Evolutionary conservation across 2,113 vertebrate genomes (phyloP), one percentile per base, ranked within the genome.

Genomic region (Uria lomvia): DNA sequence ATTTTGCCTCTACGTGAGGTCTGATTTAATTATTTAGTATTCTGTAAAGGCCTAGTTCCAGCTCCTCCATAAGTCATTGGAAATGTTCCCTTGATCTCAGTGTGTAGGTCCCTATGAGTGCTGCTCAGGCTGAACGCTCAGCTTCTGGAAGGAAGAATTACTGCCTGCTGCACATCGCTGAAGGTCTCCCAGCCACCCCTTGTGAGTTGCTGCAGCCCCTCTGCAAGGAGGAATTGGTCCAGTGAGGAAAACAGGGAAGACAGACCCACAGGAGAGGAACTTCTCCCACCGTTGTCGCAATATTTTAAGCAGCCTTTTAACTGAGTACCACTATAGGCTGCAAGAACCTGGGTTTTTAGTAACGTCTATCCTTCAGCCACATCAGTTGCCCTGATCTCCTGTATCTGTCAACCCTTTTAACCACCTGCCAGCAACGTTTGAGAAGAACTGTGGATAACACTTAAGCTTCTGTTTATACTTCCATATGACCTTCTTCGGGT

Each of bases 11-110:
- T 91, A 79, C 47, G n/a, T 74, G 86, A 95, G 67, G 58, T 75
- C 45, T 92, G 59, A 91, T 87, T 97, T 94, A 95, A 96, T 95
- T 96, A 94, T 97, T 97, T 88, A 95, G 80, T 55, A 43, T 76
- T 97, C 53, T 22, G 15, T 73, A 88, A 90, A 79, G 78, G 53
- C n/a, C 86, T 86, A 70, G 70, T 85, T 95, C 50, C 47, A 94
- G 52, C 86, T 95, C 45, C 36, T 94, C 66, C 38, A 43, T 91
- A 95, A 95, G 94, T 79, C 87, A 86, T 79, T 83, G 86, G 80
- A 92, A 97, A 90, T 30, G 23, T 73, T 91, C 53, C 58, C 80
- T 95, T 95, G 80, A 95, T 94, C 74, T 95, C 87, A 85, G 67
- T 8, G 0, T 55, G 87, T 36, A 86, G 65, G n/a, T 94, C 32